A percentile compares a stretch with the other conserved stretches of the same genome.
Evolutionary conservation across 2,113 vertebrate genomes (phyloP).

Genomic region (Galemys pyrenaicus): DNA sequence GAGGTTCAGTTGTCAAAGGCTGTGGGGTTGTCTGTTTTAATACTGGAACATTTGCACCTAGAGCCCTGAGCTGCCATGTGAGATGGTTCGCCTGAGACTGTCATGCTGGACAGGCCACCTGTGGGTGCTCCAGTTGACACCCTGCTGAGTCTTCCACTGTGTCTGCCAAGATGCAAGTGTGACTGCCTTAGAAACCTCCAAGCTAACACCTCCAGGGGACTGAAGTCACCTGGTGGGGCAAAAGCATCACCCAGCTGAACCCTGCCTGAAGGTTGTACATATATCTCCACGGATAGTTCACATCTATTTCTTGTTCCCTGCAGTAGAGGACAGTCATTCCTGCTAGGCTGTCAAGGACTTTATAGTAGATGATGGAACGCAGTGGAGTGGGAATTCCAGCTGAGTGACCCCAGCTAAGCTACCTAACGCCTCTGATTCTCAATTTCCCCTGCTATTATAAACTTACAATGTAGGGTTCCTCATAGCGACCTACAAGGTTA

Average conservation of each 20-base stretch:
- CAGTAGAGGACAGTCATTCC: background rate
- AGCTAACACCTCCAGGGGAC: background rate
- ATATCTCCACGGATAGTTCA: background rate
- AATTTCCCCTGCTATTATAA: background rate
- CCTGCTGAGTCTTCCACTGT: background rate
- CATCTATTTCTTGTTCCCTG: background rate
- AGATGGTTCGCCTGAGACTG: background rate
- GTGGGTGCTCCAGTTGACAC: background rate
- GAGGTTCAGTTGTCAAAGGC: background rate
- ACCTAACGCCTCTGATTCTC: background rate
- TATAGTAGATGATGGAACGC: background rate
- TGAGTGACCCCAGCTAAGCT: background rate
- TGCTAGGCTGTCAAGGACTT: background rate
- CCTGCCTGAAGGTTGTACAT: background rate
- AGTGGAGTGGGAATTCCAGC: background rate
- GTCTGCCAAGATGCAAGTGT: background rate
- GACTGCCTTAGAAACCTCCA: background rate
- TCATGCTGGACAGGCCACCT: background rate
- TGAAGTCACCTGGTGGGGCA: background rate
- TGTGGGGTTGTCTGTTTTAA: background rate
- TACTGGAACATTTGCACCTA: background rate
- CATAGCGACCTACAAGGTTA: background rate
- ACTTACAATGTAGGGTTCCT: background rate
- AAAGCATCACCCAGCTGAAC: background rate
- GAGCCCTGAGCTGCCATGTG: background rate